phyloP scores from a whole-genome alignment of 1,140 invertebrate species.

The Octopus bimaculoides region DNA sequence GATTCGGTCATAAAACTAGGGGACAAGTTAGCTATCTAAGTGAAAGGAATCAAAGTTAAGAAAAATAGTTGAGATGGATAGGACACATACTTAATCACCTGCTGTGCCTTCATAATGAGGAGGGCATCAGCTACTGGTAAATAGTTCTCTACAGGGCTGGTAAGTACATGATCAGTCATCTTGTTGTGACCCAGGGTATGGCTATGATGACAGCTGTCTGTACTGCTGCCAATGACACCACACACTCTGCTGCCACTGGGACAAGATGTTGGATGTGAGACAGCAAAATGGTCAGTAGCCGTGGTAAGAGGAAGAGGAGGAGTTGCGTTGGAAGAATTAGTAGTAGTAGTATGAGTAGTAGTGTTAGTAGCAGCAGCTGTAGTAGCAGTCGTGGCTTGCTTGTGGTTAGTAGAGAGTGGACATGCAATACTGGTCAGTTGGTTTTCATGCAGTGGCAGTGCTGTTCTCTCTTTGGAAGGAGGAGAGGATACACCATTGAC shows the following conservation, averaged over 20 bases:
- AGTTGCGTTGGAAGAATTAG: neutral
- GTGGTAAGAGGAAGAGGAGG: neutral
- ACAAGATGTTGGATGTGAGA: no score
- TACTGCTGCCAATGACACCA: no score
- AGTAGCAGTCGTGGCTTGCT: neutral
- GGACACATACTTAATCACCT: conserved; percentile 31
- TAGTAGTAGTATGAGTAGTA: neutral
- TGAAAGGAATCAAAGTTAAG: no score
- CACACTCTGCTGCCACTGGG: no score
- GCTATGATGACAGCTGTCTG: neutral
- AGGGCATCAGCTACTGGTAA: conserved; percentile 28
- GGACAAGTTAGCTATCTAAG: no score
- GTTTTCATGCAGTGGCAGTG: neutral
- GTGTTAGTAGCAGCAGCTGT: neutral
- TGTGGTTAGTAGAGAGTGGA: neutral
- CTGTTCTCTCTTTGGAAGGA: neutral
- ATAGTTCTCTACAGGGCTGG: conserved; percentile 26
- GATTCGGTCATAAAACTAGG: no score
- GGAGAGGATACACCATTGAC: conserved; percentile 2
- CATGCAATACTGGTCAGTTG: neutral
- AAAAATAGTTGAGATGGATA: neutral
- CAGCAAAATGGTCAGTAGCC: no score
- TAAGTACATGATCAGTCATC: neutral
- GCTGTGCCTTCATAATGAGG: conserved; percentile 27
- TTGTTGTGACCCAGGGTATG: neutral